A percentile compares a stretch with the other conserved stretches of the same genome.
Evolutionary conservation across 2,113 vertebrate genomes (phyloP).

Genomic region (Sprattus sprattus): DNA sequence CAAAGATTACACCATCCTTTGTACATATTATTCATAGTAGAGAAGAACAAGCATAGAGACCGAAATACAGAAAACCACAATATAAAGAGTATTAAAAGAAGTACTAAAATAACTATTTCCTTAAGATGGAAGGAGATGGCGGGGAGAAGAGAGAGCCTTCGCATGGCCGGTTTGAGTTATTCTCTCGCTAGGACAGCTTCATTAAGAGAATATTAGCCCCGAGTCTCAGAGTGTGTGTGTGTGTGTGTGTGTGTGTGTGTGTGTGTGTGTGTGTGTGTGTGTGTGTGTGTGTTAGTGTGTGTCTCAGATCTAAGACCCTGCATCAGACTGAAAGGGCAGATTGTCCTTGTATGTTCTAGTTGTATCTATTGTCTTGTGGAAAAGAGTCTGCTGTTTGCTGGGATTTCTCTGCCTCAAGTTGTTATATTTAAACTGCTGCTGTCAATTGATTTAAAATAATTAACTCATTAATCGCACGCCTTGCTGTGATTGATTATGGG

Average conservation of each 20-base stretch:
- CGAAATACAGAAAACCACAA: neutral
- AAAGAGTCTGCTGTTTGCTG: neutral
- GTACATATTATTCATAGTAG: neutral
- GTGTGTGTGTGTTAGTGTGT: too few species aligned
- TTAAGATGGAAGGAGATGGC: slow-evolving; percentile 37
- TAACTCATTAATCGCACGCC: too few species aligned
- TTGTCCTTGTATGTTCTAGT: slow-evolving; percentile 33
- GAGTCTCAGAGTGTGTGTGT: slow-evolving; percentile 42
- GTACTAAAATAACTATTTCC: neutral
- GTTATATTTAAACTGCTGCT: too few species aligned
- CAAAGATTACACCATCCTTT: neutral
- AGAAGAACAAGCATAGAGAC: neutral
- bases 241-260: too few species aligned
- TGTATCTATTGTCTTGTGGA: neutral
- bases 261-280: too few species aligned
- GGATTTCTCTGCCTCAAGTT: neutral
- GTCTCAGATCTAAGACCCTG: slow-evolving; percentile 43
- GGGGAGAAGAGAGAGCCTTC: slow-evolving; percentile 30
- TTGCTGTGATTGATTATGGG: too few species aligned
- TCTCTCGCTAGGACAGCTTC: slow-evolving; percentile 45
- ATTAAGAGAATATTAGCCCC: slow-evolving; percentile 43
- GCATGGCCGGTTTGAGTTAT: slow-evolving; percentile 44
- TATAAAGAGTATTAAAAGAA: neutral
- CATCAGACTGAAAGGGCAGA: slow-evolving; percentile 39
- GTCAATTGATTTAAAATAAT: too few species aligned